phyloP scores from a whole-genome alignment of 2,113 vertebrate genomes.

The Aldabrachelys gigantea region DNA sequence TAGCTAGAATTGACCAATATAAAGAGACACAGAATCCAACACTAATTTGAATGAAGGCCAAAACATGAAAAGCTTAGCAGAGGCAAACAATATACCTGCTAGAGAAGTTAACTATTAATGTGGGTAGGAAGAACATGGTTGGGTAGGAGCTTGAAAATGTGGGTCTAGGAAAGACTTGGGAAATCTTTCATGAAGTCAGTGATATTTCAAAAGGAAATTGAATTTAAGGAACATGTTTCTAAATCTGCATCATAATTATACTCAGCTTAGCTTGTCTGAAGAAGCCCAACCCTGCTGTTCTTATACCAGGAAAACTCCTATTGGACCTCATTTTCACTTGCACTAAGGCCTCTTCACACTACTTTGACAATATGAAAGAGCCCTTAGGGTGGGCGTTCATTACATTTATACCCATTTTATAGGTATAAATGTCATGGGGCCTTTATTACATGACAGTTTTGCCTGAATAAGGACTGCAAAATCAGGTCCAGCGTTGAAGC shows the following conservation, averaged over 20 bases:
- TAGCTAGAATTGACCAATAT: background rate
- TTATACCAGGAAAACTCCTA: background rate
- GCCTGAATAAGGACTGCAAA: background rate
- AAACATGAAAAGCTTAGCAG: background rate
- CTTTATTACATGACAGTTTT: background rate
- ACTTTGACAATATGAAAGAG: background rate
- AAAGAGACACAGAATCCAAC: background rate
- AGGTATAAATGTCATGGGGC: background rate
- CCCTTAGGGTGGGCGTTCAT: background rate
- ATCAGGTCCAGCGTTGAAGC: background rate
- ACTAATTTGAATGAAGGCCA: background rate
- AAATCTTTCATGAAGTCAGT: background rate
- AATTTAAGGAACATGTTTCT: background rate
- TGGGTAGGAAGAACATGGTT: background rate
- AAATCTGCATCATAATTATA: background rate
- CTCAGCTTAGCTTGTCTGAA: background rate
- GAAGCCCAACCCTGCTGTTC: background rate
- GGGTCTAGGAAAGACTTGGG: background rate
- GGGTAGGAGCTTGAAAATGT: background rate
- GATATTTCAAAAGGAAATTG: background rate
- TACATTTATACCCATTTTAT: background rate
- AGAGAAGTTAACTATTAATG: background rate
- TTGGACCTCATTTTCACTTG: background rate
- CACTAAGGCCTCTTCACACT: background rate
- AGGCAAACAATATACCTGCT: background rate